These are phyloP conservation scores for Pedicia rivosa DNA, from an alignment of 2,888 invertebrate genomes.

Conservation along the genomic window DNA sequence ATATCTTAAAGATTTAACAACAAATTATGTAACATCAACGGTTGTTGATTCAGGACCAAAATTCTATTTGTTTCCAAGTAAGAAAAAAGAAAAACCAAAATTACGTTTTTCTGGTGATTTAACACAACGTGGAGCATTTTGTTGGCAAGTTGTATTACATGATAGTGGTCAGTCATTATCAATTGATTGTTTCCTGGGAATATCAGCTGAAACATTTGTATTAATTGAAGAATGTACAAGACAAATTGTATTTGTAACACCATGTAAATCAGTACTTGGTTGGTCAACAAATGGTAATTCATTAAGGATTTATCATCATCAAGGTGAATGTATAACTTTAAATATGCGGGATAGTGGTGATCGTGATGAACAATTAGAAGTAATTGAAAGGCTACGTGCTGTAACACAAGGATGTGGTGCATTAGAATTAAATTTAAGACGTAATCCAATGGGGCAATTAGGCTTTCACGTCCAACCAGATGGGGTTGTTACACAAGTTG, in stretches of 20 bases:
- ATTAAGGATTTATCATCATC: constrained; percentile 75
- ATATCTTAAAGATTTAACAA: constrained; percentile 83
- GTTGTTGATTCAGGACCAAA: constrained; percentile 72
- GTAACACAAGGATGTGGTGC: constrained; percentile 66
- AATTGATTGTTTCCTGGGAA: constrained; percentile 67
- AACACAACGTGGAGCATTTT: constrained; percentile 57
- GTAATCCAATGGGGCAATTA: constrained; percentile 70
- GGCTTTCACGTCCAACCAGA: constrained; percentile 86
- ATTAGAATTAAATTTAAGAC: constrained; percentile 61
- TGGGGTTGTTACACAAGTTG: constrained; percentile 71
- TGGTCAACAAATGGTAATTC: constrained; percentile 41
- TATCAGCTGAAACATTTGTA: constrained; percentile 76
- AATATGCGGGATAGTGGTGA: constrained; percentile 57
- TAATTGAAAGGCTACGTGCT: constrained; percentile 61
- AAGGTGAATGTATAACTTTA: constrained; percentile 80
- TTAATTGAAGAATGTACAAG: constrained; percentile 68
- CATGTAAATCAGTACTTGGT: constrained; percentile 61
- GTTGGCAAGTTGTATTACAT: constrained; percentile 64
- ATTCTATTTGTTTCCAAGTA: constrained; percentile 56
- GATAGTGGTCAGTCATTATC: constrained; percentile 46
- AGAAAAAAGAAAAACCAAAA: constrained; percentile 61
- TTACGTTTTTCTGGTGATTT: constrained; percentile 59
- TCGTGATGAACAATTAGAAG: constrained; percentile 51
- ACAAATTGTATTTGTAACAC: constrained; percentile 73
- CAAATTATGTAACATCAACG: constrained; percentile 65